Percentiles rank a stretch among this genome's conserved stretches.
phyloP scores from a whole-genome alignment of 1,140 invertebrate species.

The Diabrotica virgifera region DNA sequence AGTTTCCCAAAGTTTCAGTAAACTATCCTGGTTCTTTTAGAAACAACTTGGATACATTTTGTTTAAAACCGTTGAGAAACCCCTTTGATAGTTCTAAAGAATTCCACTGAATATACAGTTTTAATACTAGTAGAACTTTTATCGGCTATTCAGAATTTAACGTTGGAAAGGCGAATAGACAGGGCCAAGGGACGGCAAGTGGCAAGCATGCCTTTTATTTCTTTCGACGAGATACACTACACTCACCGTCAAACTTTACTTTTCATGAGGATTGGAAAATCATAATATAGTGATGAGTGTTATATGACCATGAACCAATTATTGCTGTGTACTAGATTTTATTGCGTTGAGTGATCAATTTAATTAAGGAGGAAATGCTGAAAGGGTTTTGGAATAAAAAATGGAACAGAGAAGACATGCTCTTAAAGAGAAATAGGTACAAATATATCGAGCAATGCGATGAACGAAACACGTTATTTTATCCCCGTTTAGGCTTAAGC shows the following conservation, averaged over 20 bases:
- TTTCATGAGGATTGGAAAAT: neutral
- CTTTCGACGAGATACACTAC: neutral
- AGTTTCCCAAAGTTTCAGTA: slow-evolving; percentile 5
- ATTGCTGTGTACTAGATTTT: too few species aligned
- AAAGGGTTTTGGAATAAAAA: too few species aligned
- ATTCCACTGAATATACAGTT: slow-evolving; percentile 19
- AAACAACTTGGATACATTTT: slow-evolving; percentile 15
- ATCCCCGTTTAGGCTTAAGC: too few species aligned
- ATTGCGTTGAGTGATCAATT: too few species aligned
- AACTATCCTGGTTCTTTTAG: slow-evolving; percentile 4
- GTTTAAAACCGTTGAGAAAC: slow-evolving; percentile 6
- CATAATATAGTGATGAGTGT: too few species aligned
- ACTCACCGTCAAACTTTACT: neutral
- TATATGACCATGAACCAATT: too few species aligned
- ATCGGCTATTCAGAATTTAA: slow-evolving; percentile 17
- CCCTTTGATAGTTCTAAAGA: slow-evolving; percentile 17
- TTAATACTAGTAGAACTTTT: slow-evolving; percentile 19
- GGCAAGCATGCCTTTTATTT: neutral
- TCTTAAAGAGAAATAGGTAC: too few species aligned
- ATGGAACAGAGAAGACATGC: too few species aligned
- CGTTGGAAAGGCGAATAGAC: slow-evolving; percentile 15
- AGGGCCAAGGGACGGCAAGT: neutral
- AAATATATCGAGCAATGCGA: too few species aligned
- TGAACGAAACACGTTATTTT: too few species aligned
- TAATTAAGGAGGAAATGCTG: too few species aligned